These are phyloP conservation scores for Glaucomys volans DNA, from an alignment of 2,113 vertebrate species.

Conservation along the genomic window DNA sequence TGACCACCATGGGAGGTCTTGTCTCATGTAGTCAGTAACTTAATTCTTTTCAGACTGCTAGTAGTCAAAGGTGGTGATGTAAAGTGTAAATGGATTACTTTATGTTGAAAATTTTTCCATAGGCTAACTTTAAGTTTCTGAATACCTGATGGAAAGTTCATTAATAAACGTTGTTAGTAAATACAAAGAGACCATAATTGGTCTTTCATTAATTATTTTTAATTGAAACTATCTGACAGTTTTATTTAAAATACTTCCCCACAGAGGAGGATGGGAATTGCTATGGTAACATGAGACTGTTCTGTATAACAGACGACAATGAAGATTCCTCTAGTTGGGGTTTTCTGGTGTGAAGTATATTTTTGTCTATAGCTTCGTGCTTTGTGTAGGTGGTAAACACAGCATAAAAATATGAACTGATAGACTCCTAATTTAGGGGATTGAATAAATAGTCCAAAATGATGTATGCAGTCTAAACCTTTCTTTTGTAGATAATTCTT, in stretches of 20 bases:
- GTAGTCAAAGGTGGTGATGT: background rate
- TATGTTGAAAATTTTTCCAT: slow-evolving; percentile 44
- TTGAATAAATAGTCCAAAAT: slow-evolving; percentile 37
- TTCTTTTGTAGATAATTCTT: slow-evolving; percentile 4
- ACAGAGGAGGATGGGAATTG: slow-evolving; percentile 57
- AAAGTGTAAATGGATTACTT: background rate
- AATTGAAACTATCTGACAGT: slow-evolving; percentile 72
- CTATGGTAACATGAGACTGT: slow-evolving; percentile 58
- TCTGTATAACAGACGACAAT: slow-evolving; percentile 64
- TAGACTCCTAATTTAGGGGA: slow-evolving; percentile 54
- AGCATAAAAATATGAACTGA: slow-evolving; percentile 61
- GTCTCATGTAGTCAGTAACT: background rate
- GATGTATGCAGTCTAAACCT: background rate
- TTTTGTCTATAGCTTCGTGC: slow-evolving; percentile 38
- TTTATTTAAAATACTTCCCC: slow-evolving; percentile 74
- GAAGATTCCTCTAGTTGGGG: slow-evolving; percentile 30
- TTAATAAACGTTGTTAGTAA: slow-evolving; percentile 75
- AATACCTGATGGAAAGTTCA: slow-evolving; percentile 69
- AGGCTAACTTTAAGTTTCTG: slow-evolving; percentile 53
- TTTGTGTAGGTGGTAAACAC: slow-evolving; percentile 44
- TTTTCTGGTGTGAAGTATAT: slow-evolving; percentile 57
- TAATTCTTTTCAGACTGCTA: background rate
- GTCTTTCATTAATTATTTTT: slow-evolving; percentile 78
- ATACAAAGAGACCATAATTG: slow-evolving; percentile 59
- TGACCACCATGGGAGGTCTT: background rate